Evolutionary conservation across 2,797 vertebrate genomes (phyloP), one percentile per base, ranked within the genome.

Genomic region (Xyrichtys novacula): DNA sequence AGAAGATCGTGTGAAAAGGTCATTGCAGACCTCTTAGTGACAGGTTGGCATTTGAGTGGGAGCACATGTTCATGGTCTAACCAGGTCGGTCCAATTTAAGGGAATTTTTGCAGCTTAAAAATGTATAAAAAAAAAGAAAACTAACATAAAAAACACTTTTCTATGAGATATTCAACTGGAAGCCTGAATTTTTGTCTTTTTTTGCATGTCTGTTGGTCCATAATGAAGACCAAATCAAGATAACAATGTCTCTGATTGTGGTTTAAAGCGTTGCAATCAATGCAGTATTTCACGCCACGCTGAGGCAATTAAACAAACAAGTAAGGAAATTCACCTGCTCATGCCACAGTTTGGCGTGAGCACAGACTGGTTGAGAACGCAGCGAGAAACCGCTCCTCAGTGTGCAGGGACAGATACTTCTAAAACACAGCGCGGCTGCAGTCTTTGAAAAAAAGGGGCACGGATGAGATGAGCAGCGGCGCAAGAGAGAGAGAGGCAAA

Each of bases 1-100:
- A 74, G 81, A 73, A 56, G 76, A 87, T 84, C 71, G 46, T 85
- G 78, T 71, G 81, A 89, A 89, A 90, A 91, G 90, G 90, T 92
- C 91, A 92, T 54, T 1, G 36, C 43, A 50, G 76, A 69, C 74
- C 77, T 85, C 47, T 75, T 28, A 77, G 76, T 80, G 81, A 83
- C 76, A 83, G 68, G 69, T 10, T 82, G 87, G 70, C 76, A 85
- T 88, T 87, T 80, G 56, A 86, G 71, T 43, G 73, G 66, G 26
- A 38, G 65, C 32, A n/a, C 34, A 64, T 62, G 42, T 28, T 29
- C 34, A 43, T 36, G 48, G 61, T 64, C 71, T 50, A 53, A 49
- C 44, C 65, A 22, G 44, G 60, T 80, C 65, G 17, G 19, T 47
- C 47, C 29, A 19, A 44, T 72, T 76, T n/a, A 65, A 65, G 44